Conservation (phyloP, 2,113 vertebrate species). For the Colistium nudipinnis region DNA sequence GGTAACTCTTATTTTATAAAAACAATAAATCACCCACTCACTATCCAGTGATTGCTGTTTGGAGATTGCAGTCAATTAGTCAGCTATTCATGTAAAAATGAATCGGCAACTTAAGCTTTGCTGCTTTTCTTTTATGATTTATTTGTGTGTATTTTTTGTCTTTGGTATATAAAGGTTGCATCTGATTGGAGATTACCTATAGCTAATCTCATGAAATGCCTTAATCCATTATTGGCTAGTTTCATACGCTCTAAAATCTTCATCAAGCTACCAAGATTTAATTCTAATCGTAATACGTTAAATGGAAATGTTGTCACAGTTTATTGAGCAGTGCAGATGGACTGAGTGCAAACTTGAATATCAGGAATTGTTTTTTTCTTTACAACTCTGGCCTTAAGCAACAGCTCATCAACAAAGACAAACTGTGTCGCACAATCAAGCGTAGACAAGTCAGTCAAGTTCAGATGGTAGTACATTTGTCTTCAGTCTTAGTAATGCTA, state of each 20-base stretch:
- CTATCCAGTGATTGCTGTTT: not conserved
- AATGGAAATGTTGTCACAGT: slow-evolving; percentile 23
- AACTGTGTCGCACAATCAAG: not conserved
- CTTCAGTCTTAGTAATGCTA: slow-evolving; percentile 43
- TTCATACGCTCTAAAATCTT: slow-evolving; percentile 21
- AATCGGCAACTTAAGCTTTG: too few relatives aligned
- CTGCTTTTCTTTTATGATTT: too few relatives aligned
- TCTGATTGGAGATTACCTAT: slow-evolving; percentile 51
- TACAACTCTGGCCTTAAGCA: not conserved
- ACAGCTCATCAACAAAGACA: not conserved
- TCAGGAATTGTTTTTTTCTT: not conserved
- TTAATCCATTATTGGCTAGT: slow-evolving; percentile 53
- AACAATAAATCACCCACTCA: not conserved
- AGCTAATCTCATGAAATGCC: slow-evolving; percentile 61
- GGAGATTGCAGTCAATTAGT: too few relatives aligned
- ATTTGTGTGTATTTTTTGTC: too few relatives aligned
- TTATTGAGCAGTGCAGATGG: not conserved
- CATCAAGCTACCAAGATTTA: slow-evolving; percentile 32
- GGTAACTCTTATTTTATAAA: not conserved
- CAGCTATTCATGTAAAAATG: not conserved
- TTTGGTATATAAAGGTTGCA: slow-evolving; percentile 34
- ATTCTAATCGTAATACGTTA: slow-evolving; percentile 42
- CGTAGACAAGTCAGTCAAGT: slow-evolving; percentile 9
- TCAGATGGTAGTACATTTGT: slow-evolving; percentile 14
- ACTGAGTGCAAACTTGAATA: not conserved